These are phyloP conservation scores for Pedicia rivosa DNA, from an alignment of 2,888 invertebrate species.

Conservation along the genomic window DNA sequence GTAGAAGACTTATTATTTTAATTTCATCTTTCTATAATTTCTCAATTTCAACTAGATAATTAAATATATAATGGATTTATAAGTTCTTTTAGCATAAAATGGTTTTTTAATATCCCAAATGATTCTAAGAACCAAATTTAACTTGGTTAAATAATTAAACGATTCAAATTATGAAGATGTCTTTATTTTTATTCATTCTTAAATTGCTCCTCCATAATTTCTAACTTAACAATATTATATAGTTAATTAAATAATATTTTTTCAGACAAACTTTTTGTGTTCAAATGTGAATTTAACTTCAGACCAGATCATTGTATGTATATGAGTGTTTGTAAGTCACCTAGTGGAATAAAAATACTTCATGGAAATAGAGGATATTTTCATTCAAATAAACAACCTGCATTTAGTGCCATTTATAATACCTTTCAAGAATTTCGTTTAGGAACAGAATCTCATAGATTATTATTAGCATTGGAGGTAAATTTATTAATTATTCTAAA, in stretches of 20 bases:
- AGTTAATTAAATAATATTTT: too few species aligned
- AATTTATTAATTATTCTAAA: too few species aligned
- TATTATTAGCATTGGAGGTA: conserved; percentile 34
- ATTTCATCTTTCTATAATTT: not conserved
- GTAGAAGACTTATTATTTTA: not conserved
- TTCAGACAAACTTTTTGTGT: conserved; percentile 56
- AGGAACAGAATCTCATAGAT: conserved; percentile 43
- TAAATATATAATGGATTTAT: too few species aligned
- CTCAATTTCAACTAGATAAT: too few species aligned
- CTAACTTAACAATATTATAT: too few species aligned
- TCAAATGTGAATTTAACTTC: conserved; percentile 81
- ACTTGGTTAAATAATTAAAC: not conserved
- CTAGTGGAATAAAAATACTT: conserved; percentile 57
- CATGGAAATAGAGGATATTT: conserved; percentile 83
- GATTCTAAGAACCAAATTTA: too few species aligned
- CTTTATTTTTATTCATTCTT: too few species aligned
- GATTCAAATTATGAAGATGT: too few species aligned
- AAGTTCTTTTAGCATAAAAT: too few species aligned
- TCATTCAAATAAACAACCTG: conserved; percentile 70
- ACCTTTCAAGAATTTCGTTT: conserved; percentile 40
- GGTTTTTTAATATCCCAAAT: too few species aligned
- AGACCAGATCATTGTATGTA: conserved; percentile 95
- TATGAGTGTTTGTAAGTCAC: conserved; percentile 60
- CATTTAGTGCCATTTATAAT: conserved; percentile 56
- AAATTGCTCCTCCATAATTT: conserved; percentile 29